Evolutionary conservation across 2,797 vertebrate genomes (phyloP).

Genomic region (Pipistrellus kuhlii): DNA sequence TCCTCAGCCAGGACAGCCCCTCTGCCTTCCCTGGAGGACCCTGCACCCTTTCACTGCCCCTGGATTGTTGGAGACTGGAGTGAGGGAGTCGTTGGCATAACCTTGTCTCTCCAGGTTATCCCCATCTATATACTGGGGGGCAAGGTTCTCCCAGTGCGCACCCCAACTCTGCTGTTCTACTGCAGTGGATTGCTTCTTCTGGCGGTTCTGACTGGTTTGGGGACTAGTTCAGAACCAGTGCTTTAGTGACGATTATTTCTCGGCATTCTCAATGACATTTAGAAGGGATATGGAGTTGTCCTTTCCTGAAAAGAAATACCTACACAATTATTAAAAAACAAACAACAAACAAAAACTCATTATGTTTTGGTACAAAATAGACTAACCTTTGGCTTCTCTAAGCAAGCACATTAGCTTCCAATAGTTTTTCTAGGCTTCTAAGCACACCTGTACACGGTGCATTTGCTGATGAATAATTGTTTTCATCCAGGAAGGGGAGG

Average conservation of each 20-base stretch:
- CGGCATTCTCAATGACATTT: background rate
- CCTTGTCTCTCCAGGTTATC: background rate
- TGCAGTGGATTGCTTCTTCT: background rate
- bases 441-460: background rate
- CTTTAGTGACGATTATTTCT: background rate
- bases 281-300: background rate
- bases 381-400: background rate
- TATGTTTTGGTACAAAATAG: background rate
- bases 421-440: background rate
- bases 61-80: background rate
- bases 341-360: background rate
- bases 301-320: constrained; percentile 27
- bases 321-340: background rate
- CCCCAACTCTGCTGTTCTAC: background rate
- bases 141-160: background rate
- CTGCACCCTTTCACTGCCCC: background rate
- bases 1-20: background rate
- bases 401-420: background rate
- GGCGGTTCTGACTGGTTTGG: background rate
- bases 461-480: background rate
- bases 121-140: background rate
- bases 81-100: background rate
- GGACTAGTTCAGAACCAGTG: background rate
- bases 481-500: background rate
- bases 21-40: background rate